A percentile compares a stretch with the other conserved stretches of the same genome.
Evolutionary conservation across 1,140 invertebrate genomes (phyloP).

Genomic region (Pseudomyrmex gracilis): DNA sequence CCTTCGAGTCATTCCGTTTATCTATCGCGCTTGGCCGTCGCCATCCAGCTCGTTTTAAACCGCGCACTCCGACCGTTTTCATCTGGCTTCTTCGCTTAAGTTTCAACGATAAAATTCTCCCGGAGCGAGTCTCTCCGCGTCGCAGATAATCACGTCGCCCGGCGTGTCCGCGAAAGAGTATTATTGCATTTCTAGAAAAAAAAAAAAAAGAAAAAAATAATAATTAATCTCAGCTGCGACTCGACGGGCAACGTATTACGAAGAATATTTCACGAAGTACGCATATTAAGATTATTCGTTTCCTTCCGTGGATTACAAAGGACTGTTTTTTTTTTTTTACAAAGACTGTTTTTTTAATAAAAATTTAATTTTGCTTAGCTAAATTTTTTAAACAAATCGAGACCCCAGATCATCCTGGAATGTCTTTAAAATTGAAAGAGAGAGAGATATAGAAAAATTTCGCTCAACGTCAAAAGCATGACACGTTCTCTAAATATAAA

Average conservation of each 20-base stretch:
- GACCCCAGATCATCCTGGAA: no score
- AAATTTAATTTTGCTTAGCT: no score
- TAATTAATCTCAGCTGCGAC: not conserved
- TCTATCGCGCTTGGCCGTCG: not conserved
- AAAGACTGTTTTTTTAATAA: no score
- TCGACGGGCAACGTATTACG: no score
- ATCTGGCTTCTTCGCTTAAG: conserved; percentile 35
- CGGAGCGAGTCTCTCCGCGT: not conserved
- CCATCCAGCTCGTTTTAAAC: conserved; percentile 36
- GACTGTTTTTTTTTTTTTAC: not conserved
- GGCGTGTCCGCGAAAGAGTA: conserved; percentile 11
- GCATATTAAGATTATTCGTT: no score
- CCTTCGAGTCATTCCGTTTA: conserved; percentile 18
- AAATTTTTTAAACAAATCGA: no score
- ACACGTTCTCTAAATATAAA: no score
- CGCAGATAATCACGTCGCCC: conserved; percentile 29
- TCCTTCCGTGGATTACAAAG: not conserved
- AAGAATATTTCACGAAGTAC: no score
- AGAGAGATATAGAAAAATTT: no score
- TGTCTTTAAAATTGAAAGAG: no score
- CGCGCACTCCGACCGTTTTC: not conserved
- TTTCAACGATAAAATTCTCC: conserved; percentile 47
- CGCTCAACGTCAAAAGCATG: no score
- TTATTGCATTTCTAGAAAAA: not conserved
- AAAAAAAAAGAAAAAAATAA: not conserved